These are phyloP conservation scores for Hycleus cichorii DNA, from an alignment of 1,140 invertebrate genomes.

Conservation along the genomic window DNA sequence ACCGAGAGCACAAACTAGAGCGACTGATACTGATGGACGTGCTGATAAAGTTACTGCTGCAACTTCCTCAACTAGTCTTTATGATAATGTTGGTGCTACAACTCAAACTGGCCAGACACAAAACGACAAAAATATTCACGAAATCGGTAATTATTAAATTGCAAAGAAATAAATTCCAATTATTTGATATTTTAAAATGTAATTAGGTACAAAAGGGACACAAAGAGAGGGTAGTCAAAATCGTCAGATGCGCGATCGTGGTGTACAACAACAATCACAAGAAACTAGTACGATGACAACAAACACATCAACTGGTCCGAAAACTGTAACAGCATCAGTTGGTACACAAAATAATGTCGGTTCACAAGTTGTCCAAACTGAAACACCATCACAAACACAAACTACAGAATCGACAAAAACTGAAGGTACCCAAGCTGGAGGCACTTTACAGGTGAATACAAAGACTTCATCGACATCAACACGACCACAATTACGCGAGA, in stretches of 20 bases:
- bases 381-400: slow-evolving; percentile 43
- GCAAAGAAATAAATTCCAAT: background rate
- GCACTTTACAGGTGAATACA: slow-evolving; percentile 50
- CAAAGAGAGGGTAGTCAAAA: slow-evolving; percentile 36
- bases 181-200: background rate
- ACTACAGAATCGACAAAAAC: slow-evolving; percentile 55
- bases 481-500: slow-evolving; percentile 49
- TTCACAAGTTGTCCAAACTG: slow-evolving; percentile 34
- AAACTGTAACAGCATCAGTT: slow-evolving; percentile 54
- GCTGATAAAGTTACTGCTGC: slow-evolving; percentile 70
- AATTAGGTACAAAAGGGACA: slow-evolving; percentile 30
- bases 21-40: slow-evolving; percentile 58
- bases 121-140: slow-evolving; percentile 34
- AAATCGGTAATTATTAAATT: background rate
- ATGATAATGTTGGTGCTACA: slow-evolving; percentile 72
- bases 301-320: slow-evolving; percentile 49
- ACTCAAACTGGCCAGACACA: slow-evolving; percentile 47
- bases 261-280: slow-evolving; percentile 53
- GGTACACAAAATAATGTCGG: slow-evolving; percentile 48
- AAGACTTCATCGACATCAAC: slow-evolving; percentile 55
- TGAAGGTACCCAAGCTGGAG: slow-evolving; percentile 73
- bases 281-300: slow-evolving; percentile 57
- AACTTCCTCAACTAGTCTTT: slow-evolving; percentile 80
- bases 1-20: slow-evolving; percentile 65
- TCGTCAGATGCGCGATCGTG: slow-evolving; percentile 41